phyloP scores from a whole-genome alignment of 2,888 invertebrate genomes.

The Seira sanloemensis region DNA sequence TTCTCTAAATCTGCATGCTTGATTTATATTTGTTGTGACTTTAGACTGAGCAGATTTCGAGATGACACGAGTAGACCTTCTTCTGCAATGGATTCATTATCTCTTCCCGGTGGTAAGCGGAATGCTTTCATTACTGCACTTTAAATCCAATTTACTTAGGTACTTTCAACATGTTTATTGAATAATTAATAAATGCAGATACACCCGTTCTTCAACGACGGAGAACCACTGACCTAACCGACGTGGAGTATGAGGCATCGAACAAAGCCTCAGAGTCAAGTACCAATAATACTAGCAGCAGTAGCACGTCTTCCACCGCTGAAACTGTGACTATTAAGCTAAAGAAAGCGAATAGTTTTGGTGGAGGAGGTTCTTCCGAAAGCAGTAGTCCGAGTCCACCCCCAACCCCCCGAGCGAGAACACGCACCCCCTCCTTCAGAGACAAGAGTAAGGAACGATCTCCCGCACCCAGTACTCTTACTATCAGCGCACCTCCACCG shows the following conservation, averaged over 20 bases:
- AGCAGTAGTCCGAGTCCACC: conserved; percentile 40
- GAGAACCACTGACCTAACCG: conserved; percentile 71
- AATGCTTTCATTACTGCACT: not conserved
- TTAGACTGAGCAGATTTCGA: conserved; percentile 69
- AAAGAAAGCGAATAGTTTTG: conserved; percentile 69
- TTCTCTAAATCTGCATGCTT: not conserved
- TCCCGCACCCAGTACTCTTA: conserved; percentile 26
- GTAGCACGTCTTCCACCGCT: not conserved
- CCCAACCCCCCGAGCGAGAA: conserved; percentile 21
- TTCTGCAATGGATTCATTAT: conserved; percentile 43
- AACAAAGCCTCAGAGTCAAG: not conserved
- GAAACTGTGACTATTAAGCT: conserved; percentile 70
- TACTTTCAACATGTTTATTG: no score
- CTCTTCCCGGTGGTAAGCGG: conserved; percentile 40
- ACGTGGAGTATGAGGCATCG: conserved; percentile 38
- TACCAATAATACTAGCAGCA: no score
- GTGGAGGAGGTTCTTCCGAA: conserved; percentile 38
- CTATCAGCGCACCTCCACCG: conserved; percentile 2
- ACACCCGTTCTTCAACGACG: conserved; percentile 64
- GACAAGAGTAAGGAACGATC: conserved; percentile 42
- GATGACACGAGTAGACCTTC: conserved; percentile 51
- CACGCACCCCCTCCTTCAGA: conserved; percentile 33
- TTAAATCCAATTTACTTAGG: no score
- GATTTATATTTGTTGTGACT: no score
- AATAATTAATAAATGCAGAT: no score